phyloP scores from a whole-genome alignment of 2,888 invertebrate genomes.

The Xylota segnis region DNA sequence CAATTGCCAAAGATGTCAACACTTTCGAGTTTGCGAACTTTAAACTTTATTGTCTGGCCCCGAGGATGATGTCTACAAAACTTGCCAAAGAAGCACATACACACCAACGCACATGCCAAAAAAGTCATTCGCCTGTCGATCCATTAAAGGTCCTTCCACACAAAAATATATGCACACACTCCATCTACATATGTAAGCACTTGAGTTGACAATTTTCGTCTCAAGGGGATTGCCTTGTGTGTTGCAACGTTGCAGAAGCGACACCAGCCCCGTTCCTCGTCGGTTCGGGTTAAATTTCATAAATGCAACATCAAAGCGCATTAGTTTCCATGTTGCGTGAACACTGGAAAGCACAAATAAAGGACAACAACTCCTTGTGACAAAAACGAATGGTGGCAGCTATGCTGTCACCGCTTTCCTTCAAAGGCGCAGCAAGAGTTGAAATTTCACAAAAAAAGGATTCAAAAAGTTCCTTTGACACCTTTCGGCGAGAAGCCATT shows the following conservation, averaged over 20 bases:
- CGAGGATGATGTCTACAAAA: conserved; percentile 30
- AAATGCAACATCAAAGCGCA: conserved; percentile 73
- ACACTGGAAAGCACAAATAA: conserved; percentile 39
- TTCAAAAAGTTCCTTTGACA: conserved; percentile 66
- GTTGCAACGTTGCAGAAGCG: conserved; percentile 51
- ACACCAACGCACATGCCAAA: conserved; percentile 5
- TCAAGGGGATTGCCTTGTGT: conserved; percentile 52
- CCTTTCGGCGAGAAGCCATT: conserved; percentile 51
- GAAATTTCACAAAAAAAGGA: conserved; percentile 28
- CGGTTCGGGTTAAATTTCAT: conserved; percentile 60
- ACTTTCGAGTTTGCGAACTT: conserved; percentile 43
- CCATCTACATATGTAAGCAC: conserved; percentile 46
- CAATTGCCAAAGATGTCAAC: conserved; percentile 51
- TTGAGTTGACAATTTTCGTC: conserved; percentile 71
- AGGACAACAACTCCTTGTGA: conserved; percentile 39
- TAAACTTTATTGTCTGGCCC: conserved; percentile 38
- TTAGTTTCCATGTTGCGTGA: conserved; percentile 53
- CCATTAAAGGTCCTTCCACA: conserved; percentile 5
- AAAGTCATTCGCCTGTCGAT: background rate
- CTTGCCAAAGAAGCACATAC: conserved; percentile 1
- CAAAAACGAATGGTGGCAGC: conserved; percentile 48
- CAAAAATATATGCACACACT: conserved; percentile 24
- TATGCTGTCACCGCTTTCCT: conserved; percentile 16
- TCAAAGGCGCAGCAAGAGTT: conserved; percentile 33
- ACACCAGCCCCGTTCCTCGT: background rate